These are phyloP conservation scores for Pseudomyrmex cubaensis DNA, from an alignment of 1,140 invertebrate species.

Conservation along the genomic window DNA sequence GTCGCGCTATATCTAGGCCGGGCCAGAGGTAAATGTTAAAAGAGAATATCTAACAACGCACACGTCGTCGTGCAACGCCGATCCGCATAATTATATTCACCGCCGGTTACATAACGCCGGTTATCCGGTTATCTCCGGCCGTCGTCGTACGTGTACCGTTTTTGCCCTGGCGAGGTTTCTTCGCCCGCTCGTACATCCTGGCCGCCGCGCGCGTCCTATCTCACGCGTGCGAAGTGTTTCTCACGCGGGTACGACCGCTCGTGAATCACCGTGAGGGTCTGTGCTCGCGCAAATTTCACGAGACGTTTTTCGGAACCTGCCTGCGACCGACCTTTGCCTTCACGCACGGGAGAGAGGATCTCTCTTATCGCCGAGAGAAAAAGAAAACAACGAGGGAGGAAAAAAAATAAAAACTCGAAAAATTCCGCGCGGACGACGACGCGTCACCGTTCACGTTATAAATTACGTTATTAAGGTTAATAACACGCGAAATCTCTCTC, in stretches of 20 bases:
- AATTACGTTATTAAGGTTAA: constrained; percentile 37
- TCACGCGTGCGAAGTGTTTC: constrained; percentile 49
- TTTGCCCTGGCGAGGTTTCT: constrained; percentile 56
- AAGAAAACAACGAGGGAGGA: too few relatives aligned
- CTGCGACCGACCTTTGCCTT: constrained; percentile 24
- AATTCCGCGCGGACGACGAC: background rate
- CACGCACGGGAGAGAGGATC: background rate
- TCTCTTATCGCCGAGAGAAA: constrained; percentile 1
- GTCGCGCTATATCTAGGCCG: constrained; percentile 58
- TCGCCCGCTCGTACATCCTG: constrained; percentile 40
- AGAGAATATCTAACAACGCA: constrained; percentile 35
- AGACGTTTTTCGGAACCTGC: constrained; percentile 36
- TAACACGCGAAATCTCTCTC: constrained; percentile 31
- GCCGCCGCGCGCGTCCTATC: background rate
- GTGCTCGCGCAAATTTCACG: constrained; percentile 24
- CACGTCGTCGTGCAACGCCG: constrained; percentile 48
- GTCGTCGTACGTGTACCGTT: constrained; percentile 56
- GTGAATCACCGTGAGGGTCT: constrained; percentile 33
- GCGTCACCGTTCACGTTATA: background rate
- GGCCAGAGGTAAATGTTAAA: constrained; percentile 80
- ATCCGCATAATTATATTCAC: constrained; percentile 80
- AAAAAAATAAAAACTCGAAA: too few relatives aligned
- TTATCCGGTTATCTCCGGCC: constrained; percentile 75
- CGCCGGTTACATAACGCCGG: constrained; percentile 75
- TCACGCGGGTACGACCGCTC: constrained; percentile 33